Base-by-base conservation (phyloP, 2,113 vertebrate species). In the Cynoglossus semilaevis region DNA sequence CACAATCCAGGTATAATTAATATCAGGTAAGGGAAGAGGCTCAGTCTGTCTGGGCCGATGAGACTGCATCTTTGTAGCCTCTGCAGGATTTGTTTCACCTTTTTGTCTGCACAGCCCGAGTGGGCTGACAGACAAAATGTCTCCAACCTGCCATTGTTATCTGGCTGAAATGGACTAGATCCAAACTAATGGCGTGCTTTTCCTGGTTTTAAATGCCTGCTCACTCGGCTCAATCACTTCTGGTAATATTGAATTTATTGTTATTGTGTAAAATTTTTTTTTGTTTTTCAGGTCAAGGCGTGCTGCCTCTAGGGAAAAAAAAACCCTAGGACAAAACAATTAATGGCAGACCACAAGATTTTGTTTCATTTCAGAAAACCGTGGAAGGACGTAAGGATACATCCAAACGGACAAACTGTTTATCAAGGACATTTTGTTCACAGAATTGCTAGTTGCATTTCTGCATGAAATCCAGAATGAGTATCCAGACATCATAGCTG, bases 81-180 rank as follows among this genome's bases (percentile, higher is more conserved):
- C 63, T 84, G 87, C 86, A 86, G 86, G 83, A 81, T 85, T 89
- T 91, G 81, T 91, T 92, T 91, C 91, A 91, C 84, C 80, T 87
- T 74, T 86, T 82, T 81, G 77, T 79, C 80, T 80, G 74, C 71
- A 66, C 81, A 71, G 83, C 76, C 88, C 87, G 85, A 86, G 56
- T 89, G 82, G 54, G 81, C 60, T 58, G 73, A 78, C 51, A 70
- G 77, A 54, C 67, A 83, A 80, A 82, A 68, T 80, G 70, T 82
- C 74, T 77, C 65, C 37, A 51, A 73, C 69, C 67, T 63, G 67
- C 40, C 66, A 78, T 83, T 86, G 82, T 82, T 74, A 73, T 63
- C 59, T n/a, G 63, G 57, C 57, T 71, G 70, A 70, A 75, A 76
- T 76, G 69, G 84, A 85, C 79, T 64, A 29, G 63, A 63, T 79